These are phyloP conservation scores for Catagonus wagneri DNA, from an alignment of 2,113 vertebrate species.

Conservation along the genomic window DNA sequence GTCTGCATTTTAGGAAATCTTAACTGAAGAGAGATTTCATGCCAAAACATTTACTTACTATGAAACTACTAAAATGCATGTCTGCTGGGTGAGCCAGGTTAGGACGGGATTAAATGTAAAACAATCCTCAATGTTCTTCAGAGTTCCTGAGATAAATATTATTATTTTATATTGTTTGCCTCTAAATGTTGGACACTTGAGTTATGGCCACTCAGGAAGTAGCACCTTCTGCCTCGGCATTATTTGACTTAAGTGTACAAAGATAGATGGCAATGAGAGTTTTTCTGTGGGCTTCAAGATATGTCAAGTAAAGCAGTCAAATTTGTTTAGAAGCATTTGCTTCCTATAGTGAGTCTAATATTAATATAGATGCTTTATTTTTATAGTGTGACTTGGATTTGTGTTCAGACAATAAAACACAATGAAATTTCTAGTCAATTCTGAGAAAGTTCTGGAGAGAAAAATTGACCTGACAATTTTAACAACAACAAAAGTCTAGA, in stretches of 20 bases:
- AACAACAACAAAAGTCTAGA: slow-evolving; percentile 61
- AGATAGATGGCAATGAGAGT: background rate
- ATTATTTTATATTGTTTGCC: background rate
- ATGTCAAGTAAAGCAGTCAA: background rate
- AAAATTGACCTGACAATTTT: slow-evolving; percentile 35
- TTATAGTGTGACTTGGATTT: slow-evolving; percentile 50
- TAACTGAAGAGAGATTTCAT: slow-evolving; percentile 46
- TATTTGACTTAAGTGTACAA: background rate
- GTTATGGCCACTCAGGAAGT: background rate
- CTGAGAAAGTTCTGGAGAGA: background rate
- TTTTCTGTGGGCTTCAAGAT: background rate
- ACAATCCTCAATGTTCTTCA: background rate
- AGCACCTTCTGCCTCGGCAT: background rate
- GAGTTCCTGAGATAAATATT: background rate
- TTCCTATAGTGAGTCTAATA: background rate
- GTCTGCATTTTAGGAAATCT: background rate
- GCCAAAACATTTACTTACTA: background rate
- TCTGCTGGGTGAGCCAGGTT: background rate
- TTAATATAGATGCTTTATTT: slow-evolving; percentile 16
- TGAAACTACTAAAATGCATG: slow-evolving; percentile 7
- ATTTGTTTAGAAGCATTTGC: slow-evolving; percentile 17
- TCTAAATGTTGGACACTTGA: background rate
- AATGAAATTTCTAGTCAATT: slow-evolving; percentile 40
- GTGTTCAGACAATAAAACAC: background rate
- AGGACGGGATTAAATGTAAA: background rate